phyloP scores from a whole-genome alignment of 2,888 invertebrate genomes.

The Fragum sueziense region DNA sequence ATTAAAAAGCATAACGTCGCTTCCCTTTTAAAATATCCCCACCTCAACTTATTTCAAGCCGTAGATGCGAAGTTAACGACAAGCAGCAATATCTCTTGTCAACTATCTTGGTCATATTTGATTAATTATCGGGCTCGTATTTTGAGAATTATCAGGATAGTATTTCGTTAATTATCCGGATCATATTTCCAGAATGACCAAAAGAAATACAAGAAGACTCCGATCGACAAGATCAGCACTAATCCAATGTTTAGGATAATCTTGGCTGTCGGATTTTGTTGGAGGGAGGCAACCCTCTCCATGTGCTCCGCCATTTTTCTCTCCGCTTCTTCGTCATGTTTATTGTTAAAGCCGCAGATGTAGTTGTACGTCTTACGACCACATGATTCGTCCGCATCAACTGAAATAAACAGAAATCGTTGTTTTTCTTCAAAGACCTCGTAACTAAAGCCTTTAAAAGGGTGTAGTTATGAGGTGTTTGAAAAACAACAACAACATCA shows the following conservation, averaged over 20 bases:
- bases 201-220: conserved; percentile 60
- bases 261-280: conserved; percentile 53
- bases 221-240: conserved; percentile 57
- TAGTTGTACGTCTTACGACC: conserved; percentile 40
- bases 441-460: too few species aligned
- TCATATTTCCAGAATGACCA: conserved; percentile 66
- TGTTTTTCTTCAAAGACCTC: too few species aligned
- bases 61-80: too few species aligned
- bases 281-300: conserved; percentile 59
- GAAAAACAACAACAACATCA: too few species aligned
- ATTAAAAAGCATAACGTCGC: too few species aligned
- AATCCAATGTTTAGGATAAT: conserved; percentile 57
- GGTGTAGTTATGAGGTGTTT: too few species aligned
- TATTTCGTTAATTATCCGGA: conserved; percentile 34
- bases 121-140: too few species aligned
- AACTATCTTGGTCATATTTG: too few species aligned
- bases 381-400: conserved; percentile 28
- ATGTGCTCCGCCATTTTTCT: conserved; percentile 55
- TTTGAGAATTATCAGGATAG: too few species aligned
- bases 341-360: conserved; percentile 49
- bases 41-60: too few species aligned
- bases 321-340: conserved; percentile 56
- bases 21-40: too few species aligned
- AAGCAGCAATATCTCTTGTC: too few species aligned
- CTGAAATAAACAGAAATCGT: neutral